Evolutionary conservation across 2,797 vertebrate species (phyloP), one percentile per base, ranked within the genome.

Genomic region (Cryptoblepharus egeriae): DNA sequence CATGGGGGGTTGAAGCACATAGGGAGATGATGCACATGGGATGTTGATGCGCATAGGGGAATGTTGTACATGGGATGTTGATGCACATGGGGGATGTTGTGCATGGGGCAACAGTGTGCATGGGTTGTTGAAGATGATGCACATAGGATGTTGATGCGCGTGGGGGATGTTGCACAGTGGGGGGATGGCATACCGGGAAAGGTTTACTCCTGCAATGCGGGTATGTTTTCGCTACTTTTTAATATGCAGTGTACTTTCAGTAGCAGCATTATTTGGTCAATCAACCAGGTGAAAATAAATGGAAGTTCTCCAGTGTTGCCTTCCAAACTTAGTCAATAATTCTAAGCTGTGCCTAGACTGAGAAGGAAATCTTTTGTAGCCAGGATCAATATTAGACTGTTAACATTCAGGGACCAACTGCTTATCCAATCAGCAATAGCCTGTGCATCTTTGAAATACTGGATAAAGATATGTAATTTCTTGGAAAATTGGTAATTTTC

Each of bases 341-440:
- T 52, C 4, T 2, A 65, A 57, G 35, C 32, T 10, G 28, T 28
- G 45, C 61, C 45, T 22, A n/a, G 42, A 69, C 24, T 80, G 42
- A 75, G 16, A n/a, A 39, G 55, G 63, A 68, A 52, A 30, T 79
- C 82, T 83, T n/a, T n/a, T 0, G 0, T 0, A 0, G 11, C 45
- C 5, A 4, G 0, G 45, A 58, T 71, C 32, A 3, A 16, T 77
- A 83, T 76, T 80, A 0, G 0, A 18, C 22, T 37, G 16, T 49
- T 67, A 28, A 28, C 60, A 85, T 18, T 74, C 39, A 58, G 37
- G 45, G 20, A 61, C 22, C 30, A 28, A 57, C 37, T 13, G 18
- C 22, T 70, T 63, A 32, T 20, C 1, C 57, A 71, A 30, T 68
- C 49, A 52, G 52, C 3, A 22, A 16, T 0, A 1, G 20, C 24